These are phyloP conservation scores for Nematolebias whitei DNA, from an alignment of 2,113 vertebrate species.

Conservation along the genomic window DNA sequence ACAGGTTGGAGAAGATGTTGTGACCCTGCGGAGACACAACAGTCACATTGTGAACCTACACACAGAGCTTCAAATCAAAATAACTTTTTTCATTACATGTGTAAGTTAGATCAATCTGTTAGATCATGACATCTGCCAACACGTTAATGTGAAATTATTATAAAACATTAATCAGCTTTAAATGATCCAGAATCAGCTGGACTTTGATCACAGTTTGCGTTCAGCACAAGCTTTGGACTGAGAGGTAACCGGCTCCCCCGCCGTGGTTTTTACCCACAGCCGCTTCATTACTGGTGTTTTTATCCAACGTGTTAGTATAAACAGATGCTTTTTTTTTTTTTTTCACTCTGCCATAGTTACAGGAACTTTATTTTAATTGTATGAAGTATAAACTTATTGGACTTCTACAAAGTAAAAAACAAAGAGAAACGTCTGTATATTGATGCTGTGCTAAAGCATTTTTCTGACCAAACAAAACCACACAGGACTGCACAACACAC, in stretches of 20 bases:
- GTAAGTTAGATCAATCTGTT: no score
- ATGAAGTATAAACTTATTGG: no score
- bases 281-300: neutral
- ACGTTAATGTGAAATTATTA: neutral
- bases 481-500: neutral
- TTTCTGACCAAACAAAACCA: neutral
- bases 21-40: conserved; percentile 86
- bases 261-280: neutral
- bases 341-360: neutral
- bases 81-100: no score
- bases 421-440: no score
- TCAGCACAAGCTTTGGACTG: neutral
- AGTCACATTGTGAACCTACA: conserved; percentile 2
- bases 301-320: neutral
- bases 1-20: conserved; percentile 99
- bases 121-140: neutral
- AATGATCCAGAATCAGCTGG: neutral
- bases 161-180: neutral
- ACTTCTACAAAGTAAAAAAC: no score
- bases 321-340: no score
- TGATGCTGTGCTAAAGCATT: neutral
- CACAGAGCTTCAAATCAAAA: conserved; percentile 1
- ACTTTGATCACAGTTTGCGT: neutral
- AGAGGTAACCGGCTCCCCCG: neutral
- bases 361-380: neutral